Evolutionary conservation across 2,113 vertebrate genomes (phyloP).

Genomic region (Prunella fulvescens): DNA sequence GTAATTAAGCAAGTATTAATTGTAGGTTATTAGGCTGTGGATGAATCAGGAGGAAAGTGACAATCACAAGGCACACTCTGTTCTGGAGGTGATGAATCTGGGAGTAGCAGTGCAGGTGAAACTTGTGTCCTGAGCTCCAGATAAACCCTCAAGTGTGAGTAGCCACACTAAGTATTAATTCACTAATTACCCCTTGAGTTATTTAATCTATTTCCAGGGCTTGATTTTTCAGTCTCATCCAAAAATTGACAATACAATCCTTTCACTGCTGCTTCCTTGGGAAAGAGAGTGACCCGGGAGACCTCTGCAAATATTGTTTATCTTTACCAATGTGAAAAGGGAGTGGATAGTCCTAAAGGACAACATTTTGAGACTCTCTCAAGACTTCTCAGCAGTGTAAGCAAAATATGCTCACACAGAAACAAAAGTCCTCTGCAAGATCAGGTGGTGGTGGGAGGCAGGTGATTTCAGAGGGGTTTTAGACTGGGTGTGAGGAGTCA

Average conservation of each 20-base stretch:
- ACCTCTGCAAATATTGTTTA: not conserved
- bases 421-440: not conserved
- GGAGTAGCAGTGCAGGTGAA: not conserved
- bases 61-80: not conserved
- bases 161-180: not conserved
- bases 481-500: not conserved
- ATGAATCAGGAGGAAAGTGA: not conserved
- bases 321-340: not conserved
- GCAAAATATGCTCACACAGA: not conserved
- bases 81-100: not conserved
- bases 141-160: not conserved
- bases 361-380: not conserved
- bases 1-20: constrained; percentile 17
- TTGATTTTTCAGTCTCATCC: not conserved
- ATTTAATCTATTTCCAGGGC: not conserved
- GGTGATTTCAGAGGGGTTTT: not conserved
- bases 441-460: not conserved
- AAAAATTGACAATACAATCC: not conserved
- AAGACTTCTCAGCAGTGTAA: not conserved
- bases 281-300: not conserved
- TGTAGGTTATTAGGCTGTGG: not conserved
- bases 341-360: not conserved
- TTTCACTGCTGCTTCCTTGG: not conserved
- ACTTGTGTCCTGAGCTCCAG: not conserved
- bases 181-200: not conserved